A percentile compares a stretch with the other conserved stretches of the same genome.
Conservation (phyloP, 2,888 invertebrate species). For the Platerodrilus igneus region DNA sequence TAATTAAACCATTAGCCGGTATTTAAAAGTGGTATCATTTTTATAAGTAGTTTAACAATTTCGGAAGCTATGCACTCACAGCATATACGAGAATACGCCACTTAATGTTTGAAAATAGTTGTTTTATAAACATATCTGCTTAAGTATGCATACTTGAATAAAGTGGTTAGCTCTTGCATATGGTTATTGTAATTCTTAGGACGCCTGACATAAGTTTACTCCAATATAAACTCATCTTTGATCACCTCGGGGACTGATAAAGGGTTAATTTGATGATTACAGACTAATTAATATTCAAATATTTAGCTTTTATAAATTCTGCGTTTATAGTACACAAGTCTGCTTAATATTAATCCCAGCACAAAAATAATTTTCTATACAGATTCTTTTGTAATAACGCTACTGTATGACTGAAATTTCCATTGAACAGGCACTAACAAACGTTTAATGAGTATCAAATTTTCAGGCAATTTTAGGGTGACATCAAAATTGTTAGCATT, state of each 20-base stretch:
- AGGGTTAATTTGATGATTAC: constrained; percentile 13
- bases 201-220: constrained; percentile 24
- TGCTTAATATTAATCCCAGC: too few relatives aligned
- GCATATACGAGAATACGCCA: constrained; percentile 27
- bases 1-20: constrained; percentile 13
- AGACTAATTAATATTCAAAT: constrained; percentile 16
- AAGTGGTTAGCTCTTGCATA: constrained; percentile 34
- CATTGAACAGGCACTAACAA: constrained; percentile 21
- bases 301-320: too few relatives aligned
- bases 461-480: constrained; percentile 11
- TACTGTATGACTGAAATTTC: constrained; percentile 13
- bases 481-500: constrained; percentile 26
- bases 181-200: constrained; percentile 36
- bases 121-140: constrained; percentile 37
- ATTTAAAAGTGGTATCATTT: constrained; percentile 12
- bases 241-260: constrained; percentile 28
- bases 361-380: too few relatives aligned
- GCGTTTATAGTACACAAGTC: too few relatives aligned
- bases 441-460: constrained; percentile 24
- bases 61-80: constrained; percentile 28
- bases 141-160: constrained; percentile 35
- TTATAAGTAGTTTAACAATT: constrained; percentile 22
- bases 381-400: too few relatives aligned
- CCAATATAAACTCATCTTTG: constrained; percentile 18
- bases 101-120: constrained; percentile 36